Evolutionary conservation across 2,113 vertebrate genomes (phyloP).

Genomic region (human (Homo sapiens)): DNA sequence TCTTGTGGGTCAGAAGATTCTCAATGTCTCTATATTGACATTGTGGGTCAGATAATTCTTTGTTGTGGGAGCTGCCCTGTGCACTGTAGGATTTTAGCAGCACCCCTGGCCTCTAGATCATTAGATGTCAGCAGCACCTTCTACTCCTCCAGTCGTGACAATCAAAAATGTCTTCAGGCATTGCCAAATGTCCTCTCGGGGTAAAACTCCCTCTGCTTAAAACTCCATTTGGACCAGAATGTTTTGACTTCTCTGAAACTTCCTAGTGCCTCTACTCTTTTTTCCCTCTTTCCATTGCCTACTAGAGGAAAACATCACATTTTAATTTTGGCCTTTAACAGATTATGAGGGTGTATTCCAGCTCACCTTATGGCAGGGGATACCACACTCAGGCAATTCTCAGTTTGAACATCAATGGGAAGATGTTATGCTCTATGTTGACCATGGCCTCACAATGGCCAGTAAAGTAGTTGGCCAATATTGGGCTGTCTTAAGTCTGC

Average conservation of each 20-base stretch:
- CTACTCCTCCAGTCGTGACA: neutral
- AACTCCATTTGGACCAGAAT: neutral
- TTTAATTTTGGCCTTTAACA: too few species aligned
- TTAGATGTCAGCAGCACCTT: neutral
- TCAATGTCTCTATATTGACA: neutral
- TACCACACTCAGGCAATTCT: too few species aligned
- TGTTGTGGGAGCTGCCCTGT: neutral
- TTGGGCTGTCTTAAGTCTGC: too few species aligned
- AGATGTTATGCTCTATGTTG: too few species aligned
- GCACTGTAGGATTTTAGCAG: neutral
- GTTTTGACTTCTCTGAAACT: neutral
- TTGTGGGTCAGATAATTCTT: neutral
- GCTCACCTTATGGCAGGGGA: too few species aligned
- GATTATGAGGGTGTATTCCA: too few species aligned
- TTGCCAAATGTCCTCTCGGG: neutral
- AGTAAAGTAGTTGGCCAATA: too few species aligned
- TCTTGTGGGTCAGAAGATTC: too few species aligned
- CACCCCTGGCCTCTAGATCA: neutral
- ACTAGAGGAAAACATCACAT: too few species aligned
- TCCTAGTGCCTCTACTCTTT: neutral
- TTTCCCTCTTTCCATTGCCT: neutral
- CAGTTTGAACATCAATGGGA: too few species aligned
- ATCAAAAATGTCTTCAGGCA: constrained; percentile 2
- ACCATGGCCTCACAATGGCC: too few species aligned
- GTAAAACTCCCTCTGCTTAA: neutral